Evolutionary conservation across 2,113 vertebrate species (phyloP).

Genomic region (Chionodraco myersi): DNA sequence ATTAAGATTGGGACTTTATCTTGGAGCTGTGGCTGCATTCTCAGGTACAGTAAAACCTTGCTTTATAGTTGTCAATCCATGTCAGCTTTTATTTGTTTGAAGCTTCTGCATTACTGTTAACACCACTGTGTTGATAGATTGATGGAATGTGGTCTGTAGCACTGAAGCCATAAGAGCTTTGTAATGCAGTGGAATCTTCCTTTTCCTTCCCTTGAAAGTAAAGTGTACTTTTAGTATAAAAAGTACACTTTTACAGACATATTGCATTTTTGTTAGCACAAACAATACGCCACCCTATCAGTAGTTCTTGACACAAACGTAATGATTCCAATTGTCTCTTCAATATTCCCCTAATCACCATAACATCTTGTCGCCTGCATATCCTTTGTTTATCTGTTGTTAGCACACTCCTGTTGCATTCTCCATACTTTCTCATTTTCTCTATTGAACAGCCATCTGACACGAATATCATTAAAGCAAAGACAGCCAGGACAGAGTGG

Average conservation of each 20-base stretch:
- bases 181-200: not conserved
- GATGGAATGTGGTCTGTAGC: conserved; percentile 19
- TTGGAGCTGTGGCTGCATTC: not conserved
- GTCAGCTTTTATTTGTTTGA: conserved; percentile 36
- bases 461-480: conserved; percentile 68
- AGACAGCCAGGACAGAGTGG: conserved; percentile 34
- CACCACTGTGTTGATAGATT: conserved; percentile 2
- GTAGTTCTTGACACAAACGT: not conserved
- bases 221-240: not conserved
- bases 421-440: conserved; percentile 67
- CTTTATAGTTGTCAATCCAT: conserved; percentile 18
- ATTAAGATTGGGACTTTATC: conserved; percentile 3
- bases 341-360: conserved; percentile 36
- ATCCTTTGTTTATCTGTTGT: conserved; percentile 41
- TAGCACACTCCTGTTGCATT: conserved; percentile 30
- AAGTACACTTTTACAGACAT: not conserved
- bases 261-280: not conserved
- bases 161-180: not conserved
- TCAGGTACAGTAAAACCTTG: not conserved
- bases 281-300: not conserved
- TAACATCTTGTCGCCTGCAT: conserved; percentile 39
- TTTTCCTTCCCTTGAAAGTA: not conserved
- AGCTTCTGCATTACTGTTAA: conserved; percentile 21
- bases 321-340: conserved; percentile 27
- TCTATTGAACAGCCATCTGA: conserved; percentile 70